Evolutionary conservation across 1,140 invertebrate genomes (phyloP), one percentile per base, ranked within the genome.

Genomic region (Trichonephila clavata): DNA sequence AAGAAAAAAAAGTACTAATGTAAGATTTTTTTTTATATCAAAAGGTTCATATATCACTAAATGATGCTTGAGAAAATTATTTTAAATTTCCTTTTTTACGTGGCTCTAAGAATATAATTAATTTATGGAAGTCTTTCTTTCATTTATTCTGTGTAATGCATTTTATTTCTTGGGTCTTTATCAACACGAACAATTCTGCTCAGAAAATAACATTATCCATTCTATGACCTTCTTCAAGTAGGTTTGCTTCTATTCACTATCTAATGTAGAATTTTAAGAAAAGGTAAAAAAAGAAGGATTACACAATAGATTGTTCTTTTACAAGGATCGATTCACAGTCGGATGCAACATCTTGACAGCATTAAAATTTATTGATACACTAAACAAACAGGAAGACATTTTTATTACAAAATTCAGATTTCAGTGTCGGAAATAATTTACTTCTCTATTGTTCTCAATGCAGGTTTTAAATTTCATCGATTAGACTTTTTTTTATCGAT

Each of bases 371-470:
- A 77, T 77, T 77, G 2, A 32, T 77, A 24, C 27, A 18, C 14
- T 77, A 77, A 77, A 77, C 32, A 32, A 50, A 77, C 27, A 32
- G 27, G 71, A 77, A 77, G 71, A 77, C 71, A 20, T 32, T 39
- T 77, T 77, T 77, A 77, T 77, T 77, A 32, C 27, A 77, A 77
- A 77, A 77, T 77, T 77, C 71, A 77, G 71, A 77, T 77, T 77
- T 77, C 27, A 39, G 71, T 0, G 16, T 7, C 27, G 27, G 71
- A 77, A 32, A 77, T 77, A 39, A 77, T 77, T 39, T 77, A 77
- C 7, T 77, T 16, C 18, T 32, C 71, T 27, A 77, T 77, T 77
- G 71, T 77, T 77, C 27, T 77, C 71, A 77, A 77, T 5, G 71
- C 18, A 32, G 18, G 71, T 32, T 77, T 77, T 77, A 77, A 77